Percentiles rank a stretch among this genome's conserved stretches.
These are phyloP conservation scores for Anguilla obscura DNA, from an alignment of 2,797 vertebrate species.

Conservation along the genomic window DNA sequence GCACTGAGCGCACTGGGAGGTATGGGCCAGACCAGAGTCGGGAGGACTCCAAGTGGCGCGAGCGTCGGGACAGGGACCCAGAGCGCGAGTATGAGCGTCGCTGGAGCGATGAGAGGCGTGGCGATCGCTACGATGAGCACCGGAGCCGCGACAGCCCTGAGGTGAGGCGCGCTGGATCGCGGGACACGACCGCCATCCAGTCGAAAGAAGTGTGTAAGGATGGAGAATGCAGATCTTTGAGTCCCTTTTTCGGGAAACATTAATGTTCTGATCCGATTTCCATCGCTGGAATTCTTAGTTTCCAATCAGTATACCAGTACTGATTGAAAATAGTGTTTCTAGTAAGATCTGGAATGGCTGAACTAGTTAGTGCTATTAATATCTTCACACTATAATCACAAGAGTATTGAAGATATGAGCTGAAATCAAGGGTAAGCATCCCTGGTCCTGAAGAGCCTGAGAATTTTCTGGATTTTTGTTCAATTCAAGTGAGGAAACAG, in stretches of 20 bases:
- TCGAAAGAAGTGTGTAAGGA: background rate
- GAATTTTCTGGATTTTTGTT: too few relatives aligned
- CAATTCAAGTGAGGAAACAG: too few relatives aligned
- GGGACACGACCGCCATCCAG: background rate
- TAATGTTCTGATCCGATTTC: background rate
- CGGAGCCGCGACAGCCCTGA: constrained; percentile 86
- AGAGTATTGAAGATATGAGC: background rate
- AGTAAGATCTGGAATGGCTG: background rate
- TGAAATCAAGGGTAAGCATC: background rate
- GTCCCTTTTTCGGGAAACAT: background rate
- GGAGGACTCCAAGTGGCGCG: constrained; percentile 85
- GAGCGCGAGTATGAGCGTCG: constrained; percentile 86
- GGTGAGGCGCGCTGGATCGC: constrained; percentile 56
- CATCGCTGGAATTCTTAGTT: background rate
- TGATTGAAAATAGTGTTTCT: background rate
- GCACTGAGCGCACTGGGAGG: constrained; percentile 92
- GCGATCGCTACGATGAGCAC: constrained; percentile 90
- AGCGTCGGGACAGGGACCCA: constrained; percentile 77
- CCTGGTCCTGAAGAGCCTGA: background rate
- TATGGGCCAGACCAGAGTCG: constrained; percentile 90
- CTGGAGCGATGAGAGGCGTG: constrained; percentile 86
- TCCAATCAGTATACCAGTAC: too few relatives aligned
- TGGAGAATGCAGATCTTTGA: background rate
- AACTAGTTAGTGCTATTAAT: background rate
- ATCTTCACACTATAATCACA: background rate